Conservation (phyloP, 2,888 invertebrate genomes). For the Caradrina clavipalpis region DNA sequence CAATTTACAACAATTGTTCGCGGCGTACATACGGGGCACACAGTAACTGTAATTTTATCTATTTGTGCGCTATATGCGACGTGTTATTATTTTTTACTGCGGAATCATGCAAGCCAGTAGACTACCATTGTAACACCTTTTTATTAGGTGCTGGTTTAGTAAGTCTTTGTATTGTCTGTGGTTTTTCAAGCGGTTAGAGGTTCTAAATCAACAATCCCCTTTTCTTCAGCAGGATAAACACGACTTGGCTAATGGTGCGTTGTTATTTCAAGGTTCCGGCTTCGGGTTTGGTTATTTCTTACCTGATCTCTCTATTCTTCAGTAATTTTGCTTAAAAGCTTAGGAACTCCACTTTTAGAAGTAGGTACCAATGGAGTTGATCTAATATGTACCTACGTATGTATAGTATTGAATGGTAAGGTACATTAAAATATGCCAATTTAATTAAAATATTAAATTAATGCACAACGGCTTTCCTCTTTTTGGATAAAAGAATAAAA, state of each 20-base stretch:
- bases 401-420: not conserved
- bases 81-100: slow-evolving; percentile 38
- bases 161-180: slow-evolving; percentile 52
- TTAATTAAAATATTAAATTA: too few relatives aligned
- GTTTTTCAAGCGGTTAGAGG: slow-evolving; percentile 68
- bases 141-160: slow-evolving; percentile 29
- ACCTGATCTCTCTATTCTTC: slow-evolving; percentile 47
- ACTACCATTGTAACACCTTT: slow-evolving; percentile 19
- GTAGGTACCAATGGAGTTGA: not conserved
- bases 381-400: too few relatives aligned
- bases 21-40: slow-evolving; percentile 26
- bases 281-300: slow-evolving; percentile 63
- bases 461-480: too few relatives aligned
- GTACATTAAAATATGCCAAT: not conserved
- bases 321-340: slow-evolving; percentile 38
- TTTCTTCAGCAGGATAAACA: slow-evolving; percentile 76
- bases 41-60: slow-evolving; percentile 42
- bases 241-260: slow-evolving; percentile 79
- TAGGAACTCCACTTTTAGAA: not conserved
- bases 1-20: slow-evolving; percentile 83
- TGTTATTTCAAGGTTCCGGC: slow-evolving; percentile 80
- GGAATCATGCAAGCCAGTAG: not conserved
- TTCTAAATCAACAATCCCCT: slow-evolving; percentile 80
- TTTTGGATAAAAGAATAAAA: too few relatives aligned
- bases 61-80: slow-evolving; percentile 28